Conservation (phyloP, 2,888 invertebrate genomes). For the Meloe dianella region DNA sequence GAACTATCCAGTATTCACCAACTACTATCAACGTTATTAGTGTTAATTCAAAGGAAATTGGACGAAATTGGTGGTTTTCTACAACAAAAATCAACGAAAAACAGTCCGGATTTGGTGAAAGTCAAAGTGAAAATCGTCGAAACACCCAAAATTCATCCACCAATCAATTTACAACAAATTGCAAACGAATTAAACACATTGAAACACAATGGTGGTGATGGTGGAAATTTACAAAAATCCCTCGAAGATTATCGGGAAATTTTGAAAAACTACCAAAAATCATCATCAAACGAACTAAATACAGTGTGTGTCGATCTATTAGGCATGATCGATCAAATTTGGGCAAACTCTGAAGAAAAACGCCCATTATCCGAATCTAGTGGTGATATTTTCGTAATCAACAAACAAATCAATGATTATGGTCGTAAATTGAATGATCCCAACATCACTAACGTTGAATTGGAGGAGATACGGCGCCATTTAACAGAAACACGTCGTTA, state of each 20-base stretch:
- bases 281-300: conserved; percentile 5
- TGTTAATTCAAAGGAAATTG: background rate
- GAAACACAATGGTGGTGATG: background rate
- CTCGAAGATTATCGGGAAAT: background rate
- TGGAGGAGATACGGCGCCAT: background rate
- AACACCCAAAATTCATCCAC: background rate
- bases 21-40: background rate
- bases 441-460: background rate
- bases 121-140: conserved; percentile 14
- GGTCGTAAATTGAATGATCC: conserved; percentile 15
- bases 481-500: conserved; percentile 16
- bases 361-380: conserved; percentile 12
- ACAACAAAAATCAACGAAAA: background rate
- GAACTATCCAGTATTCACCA: background rate
- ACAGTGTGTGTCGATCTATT: conserved; percentile 7
- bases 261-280: conserved; percentile 5
- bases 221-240: conserved; percentile 14
- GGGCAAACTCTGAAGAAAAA: conserved; percentile 12
- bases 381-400: conserved; percentile 22
- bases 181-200: conserved; percentile 16
- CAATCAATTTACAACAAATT: conserved; percentile 13
- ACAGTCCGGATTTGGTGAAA: conserved; percentile 12
- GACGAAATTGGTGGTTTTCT: background rate
- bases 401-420: conserved; percentile 22
- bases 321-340: conserved; percentile 16